These are phyloP conservation scores for Hirtodrosophila histrioides DNA, from an alignment of 2,888 invertebrate species.

Conservation along the genomic window DNA sequence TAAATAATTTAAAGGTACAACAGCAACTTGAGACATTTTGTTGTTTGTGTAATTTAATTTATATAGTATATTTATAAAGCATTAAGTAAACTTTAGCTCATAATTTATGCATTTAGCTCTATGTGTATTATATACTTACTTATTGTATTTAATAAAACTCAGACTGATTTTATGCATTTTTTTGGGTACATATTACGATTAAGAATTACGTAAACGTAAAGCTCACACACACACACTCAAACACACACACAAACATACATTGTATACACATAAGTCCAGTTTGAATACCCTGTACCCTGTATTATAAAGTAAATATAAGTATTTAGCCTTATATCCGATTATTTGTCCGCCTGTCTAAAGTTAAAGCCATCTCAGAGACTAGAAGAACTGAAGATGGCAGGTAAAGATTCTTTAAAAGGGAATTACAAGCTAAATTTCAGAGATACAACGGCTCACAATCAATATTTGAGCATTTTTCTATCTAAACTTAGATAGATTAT, in stretches of 20 bases:
- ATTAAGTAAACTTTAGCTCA: conserved; percentile 13
- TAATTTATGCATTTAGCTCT: conserved; percentile 52
- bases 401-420: too few species aligned
- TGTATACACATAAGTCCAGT: conserved; percentile 4
- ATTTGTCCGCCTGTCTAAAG: too few species aligned
- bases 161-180: conserved; percentile 78
- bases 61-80: conserved; percentile 9
- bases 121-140: conserved; percentile 38
- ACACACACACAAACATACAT: conserved; percentile 5
- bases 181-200: conserved; percentile 40
- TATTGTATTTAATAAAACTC: conserved; percentile 64
- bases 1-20: conserved; percentile 46
- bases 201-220: conserved; percentile 33
- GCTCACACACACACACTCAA: conserved; percentile 35
- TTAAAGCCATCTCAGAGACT: too few species aligned
- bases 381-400: too few species aligned
- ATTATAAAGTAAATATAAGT: not conserved
- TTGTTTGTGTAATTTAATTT: conserved; percentile 17
- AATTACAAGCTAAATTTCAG: too few species aligned
- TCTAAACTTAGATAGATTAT: too few species aligned
- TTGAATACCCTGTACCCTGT: conserved; percentile 4
- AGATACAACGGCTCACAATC: too few species aligned
- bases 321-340: too few species aligned
- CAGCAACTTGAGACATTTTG: not conserved
- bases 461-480: too few species aligned